Evolutionary conservation across 1,140 invertebrate species (phyloP).

Genomic region (Parapsyche elsis): DNA sequence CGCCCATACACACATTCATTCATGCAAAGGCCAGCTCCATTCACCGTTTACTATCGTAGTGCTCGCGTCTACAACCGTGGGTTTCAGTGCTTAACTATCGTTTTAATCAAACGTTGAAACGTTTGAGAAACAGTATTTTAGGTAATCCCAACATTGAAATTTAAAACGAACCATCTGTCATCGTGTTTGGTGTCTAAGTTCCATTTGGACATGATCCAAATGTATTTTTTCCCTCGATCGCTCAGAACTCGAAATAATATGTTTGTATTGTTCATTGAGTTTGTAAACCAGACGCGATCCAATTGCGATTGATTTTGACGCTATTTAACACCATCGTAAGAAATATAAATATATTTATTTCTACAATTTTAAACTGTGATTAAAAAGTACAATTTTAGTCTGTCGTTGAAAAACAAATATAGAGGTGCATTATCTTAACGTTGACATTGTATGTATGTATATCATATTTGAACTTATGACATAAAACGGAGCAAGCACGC

Average conservation of each 20-base stretch:
- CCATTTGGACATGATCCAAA: constrained; percentile 41
- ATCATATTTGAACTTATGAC: background rate
- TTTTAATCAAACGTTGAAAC: background rate
- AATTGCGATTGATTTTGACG: too few species aligned
- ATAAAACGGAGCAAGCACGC: background rate
- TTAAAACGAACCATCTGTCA: constrained; percentile 44
- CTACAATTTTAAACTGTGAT: too few species aligned
- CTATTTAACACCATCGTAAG: too few species aligned
- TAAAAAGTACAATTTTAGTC: too few species aligned
- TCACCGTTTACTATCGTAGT: constrained; percentile 16
- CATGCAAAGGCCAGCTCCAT: background rate
- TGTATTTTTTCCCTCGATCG: background rate
- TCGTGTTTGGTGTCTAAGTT: constrained; percentile 14
- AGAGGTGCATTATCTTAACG: too few species aligned
- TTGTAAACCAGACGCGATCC: too few species aligned
- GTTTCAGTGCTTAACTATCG: background rate
- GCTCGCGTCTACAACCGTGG: constrained; percentile 1
- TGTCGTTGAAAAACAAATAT: too few species aligned
- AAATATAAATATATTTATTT: too few species aligned
- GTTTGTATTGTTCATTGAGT: too few species aligned
- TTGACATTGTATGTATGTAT: too few species aligned
- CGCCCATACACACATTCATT: constrained; percentile 21
- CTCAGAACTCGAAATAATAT: too few species aligned
- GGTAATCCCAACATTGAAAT: constrained; percentile 2
- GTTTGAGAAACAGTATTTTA: background rate